phyloP scores from a whole-genome alignment of 1,140 invertebrate species.

The Brachionus manjavacas region DNA sequence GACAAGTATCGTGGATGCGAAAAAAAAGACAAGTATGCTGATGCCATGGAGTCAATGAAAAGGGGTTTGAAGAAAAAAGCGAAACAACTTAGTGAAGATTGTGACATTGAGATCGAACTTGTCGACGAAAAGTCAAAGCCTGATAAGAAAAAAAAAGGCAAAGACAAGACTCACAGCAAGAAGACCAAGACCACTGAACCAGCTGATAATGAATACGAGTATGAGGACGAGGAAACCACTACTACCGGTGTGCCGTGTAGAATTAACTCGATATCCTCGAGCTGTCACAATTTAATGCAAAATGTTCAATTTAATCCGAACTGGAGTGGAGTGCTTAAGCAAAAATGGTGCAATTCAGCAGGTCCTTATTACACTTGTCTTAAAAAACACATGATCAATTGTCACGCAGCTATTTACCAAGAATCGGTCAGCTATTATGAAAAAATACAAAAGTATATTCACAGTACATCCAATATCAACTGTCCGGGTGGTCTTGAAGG shows the following conservation, averaged over 20 bases:
- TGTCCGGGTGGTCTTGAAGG: constrained; percentile 38
- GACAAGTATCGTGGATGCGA: constrained; percentile 38
- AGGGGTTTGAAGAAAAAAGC: constrained; percentile 38
- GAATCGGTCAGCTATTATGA: constrained; percentile 39
- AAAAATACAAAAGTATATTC: constrained; percentile 42
- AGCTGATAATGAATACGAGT: background rate
- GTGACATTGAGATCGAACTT: constrained; percentile 34
- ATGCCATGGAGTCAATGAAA: constrained; percentile 28
- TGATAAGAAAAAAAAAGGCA: background rate
- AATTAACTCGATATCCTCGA: background rate
- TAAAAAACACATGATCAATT: background rate
- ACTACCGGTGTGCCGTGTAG: background rate
- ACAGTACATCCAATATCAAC: constrained; percentile 31
- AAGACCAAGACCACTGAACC: background rate
- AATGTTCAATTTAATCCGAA: constrained; percentile 32
- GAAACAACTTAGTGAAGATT: background rate
- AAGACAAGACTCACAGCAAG: background rate
- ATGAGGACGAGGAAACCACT: background rate
- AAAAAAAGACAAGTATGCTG: constrained; percentile 9
- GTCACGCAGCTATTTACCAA: background rate
- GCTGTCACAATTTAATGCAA: background rate
- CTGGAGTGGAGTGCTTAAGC: constrained; percentile 4
- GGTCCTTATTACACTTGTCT: constrained; percentile 1
- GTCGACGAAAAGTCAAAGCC: background rate
- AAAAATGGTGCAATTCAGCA: constrained; percentile 36